Percentiles rank a stretch among this genome's conserved stretches.
phyloP scores from a whole-genome alignment of 2,797 vertebrate species.

The Orientallactaga sibirica region DNA sequence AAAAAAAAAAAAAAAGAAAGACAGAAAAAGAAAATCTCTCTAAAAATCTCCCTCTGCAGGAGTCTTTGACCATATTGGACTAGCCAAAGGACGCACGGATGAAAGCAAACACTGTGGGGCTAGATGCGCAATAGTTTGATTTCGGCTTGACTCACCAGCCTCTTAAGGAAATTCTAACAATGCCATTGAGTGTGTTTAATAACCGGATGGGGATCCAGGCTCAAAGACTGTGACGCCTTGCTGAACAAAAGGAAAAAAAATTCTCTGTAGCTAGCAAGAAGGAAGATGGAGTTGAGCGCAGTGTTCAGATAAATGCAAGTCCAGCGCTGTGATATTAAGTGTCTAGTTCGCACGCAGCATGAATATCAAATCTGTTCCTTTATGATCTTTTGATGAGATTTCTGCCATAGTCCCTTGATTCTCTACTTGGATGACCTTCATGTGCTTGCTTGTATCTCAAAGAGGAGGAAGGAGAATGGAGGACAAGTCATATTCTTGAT shows the following conservation, averaged over 20 bases:
- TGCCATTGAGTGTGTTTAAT: background rate
- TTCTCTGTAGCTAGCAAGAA: background rate
- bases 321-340: background rate
- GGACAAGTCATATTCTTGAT: background rate
- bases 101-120: background rate
- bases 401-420: background rate
- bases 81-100: background rate
- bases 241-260: constrained; percentile 22
- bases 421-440: background rate
- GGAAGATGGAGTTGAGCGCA: background rate
- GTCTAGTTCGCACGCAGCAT: background rate
- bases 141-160: constrained; percentile 41
- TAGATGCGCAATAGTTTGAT: background rate
- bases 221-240: background rate
- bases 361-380: background rate
- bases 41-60: background rate
- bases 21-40: background rate
- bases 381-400: background rate
- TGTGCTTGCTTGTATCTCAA: background rate
- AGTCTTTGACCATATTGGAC: background rate
- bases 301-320: background rate
- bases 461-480: background rate
- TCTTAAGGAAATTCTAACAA: constrained; percentile 47
- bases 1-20: background rate
- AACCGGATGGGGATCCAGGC: constrained; percentile 1